phyloP scores from a whole-genome alignment of 1,140 invertebrate genomes.

The Drosophila insularis region DNA sequence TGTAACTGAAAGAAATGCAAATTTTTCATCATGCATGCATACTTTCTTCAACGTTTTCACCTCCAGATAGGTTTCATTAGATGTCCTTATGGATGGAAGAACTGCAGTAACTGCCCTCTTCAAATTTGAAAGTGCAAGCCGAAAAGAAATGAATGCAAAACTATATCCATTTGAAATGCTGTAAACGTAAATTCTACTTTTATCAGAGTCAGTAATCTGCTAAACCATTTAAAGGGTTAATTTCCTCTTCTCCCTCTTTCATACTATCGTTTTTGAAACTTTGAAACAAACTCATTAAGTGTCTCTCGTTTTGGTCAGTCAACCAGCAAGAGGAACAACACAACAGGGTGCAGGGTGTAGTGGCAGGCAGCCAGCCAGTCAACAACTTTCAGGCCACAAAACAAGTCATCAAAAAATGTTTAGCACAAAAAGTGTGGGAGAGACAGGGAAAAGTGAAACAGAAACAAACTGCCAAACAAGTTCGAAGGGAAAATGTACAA shows the following conservation, averaged over 20 bases:
- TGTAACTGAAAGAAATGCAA: no score
- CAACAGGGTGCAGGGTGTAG: constrained; percentile 29
- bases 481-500: constrained; percentile 24
- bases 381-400: constrained; percentile 60
- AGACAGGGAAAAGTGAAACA: constrained; percentile 42
- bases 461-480: constrained; percentile 60
- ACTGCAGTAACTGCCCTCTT: no score
- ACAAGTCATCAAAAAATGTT: constrained; percentile 70
- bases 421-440: constrained; percentile 42
- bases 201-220: constrained; percentile 4
- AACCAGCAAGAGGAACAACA: not conserved
- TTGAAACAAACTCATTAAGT: constrained; percentile 43
- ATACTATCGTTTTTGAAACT: not conserved
- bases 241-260: not conserved
- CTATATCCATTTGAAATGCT: not conserved
- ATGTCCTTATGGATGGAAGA: no score
- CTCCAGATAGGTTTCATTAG: no score
- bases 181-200: not conserved
- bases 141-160: not conserved
- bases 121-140: not conserved
- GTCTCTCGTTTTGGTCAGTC: constrained; percentile 9
- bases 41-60: no score
- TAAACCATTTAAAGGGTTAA: constrained; percentile 8
- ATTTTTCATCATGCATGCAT: no score
- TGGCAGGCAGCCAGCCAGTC: constrained; percentile 51